phyloP scores from a whole-genome alignment of 2,113 vertebrate genomes.

The Urocitellus parryii region DNA sequence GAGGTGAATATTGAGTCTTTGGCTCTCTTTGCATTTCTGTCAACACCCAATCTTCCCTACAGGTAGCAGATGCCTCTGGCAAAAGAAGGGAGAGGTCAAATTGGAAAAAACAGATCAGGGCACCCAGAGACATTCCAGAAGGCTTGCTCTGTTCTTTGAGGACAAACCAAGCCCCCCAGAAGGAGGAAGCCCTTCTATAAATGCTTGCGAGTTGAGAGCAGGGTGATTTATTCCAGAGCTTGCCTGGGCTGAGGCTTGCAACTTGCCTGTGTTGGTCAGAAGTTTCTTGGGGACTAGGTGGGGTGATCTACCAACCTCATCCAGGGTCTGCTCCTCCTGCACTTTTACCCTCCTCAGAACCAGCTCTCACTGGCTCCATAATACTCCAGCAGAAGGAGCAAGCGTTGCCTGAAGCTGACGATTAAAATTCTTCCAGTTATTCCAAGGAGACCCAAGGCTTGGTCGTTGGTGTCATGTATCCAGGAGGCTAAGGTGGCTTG shows the following conservation, averaged over 20 bases:
- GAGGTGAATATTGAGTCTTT: constrained; percentile 27
- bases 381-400: neutral
- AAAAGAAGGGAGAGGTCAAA: neutral
- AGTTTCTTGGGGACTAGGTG: neutral
- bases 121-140: neutral
- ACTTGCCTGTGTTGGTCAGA: neutral
- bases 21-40: constrained; percentile 26
- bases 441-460: neutral
- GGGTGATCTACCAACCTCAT: neutral
- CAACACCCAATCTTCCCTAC: neutral
- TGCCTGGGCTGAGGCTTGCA: neutral
- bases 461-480: neutral
- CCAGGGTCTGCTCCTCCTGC: accelerated
- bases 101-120: neutral
- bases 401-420: accelerated
- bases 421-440: neutral
- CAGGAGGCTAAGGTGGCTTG: neutral
- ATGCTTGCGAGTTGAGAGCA: neutral
- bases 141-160: neutral
- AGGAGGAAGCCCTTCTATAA: neutral
- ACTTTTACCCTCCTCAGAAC: neutral
- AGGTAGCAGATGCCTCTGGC: constrained; percentile 34
- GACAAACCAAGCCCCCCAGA: neutral
- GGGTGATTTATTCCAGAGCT: neutral
- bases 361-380: neutral